Base-by-base conservation (phyloP, 2,113 vertebrate species). In the Stercorarius parasiticus region DNA sequence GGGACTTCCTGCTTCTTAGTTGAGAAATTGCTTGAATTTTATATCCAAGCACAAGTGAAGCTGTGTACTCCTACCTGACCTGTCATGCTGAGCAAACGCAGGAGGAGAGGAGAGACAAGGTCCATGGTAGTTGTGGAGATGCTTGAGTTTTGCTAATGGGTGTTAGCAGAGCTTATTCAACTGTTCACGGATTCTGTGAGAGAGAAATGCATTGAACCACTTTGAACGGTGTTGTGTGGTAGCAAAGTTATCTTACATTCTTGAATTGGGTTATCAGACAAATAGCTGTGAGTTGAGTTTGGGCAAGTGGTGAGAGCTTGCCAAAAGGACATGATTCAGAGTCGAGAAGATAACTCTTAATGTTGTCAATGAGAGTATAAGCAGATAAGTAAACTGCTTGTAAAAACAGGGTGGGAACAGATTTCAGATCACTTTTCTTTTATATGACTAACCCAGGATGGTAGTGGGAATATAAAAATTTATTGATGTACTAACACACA, bases 401-500 rank as follows among this genome's bases (percentile, higher is more conserved):
- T 53, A 80, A 79, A 72, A 80, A 29, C 15, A 53, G 29, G 16
- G 4, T 42, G 49, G 62, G 38, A 80, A 36, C 10, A 58, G 38
- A 43, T 78, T 56, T 50, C 23, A 16, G 11, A 38, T 58, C 4
- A 4, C 27, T 91, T 49, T 21, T 62, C 45, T 86, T 29, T 59
- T 15, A 6, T 50, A 3, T 36, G 49, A 87, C 20, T 64, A 34
- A 59, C 9, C 3, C 7, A 15, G 52, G 16, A 11, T 30, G 52
- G 9, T 71, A 23, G 3, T 81, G 34, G n/a, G 47, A 86, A 36
- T 52, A 1, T 9, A 47, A 49, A 55, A 66, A 9, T 55, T 12
- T 25, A 13, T 16, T 56, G n/a, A 7, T 34, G 43, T 17, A 13
- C 25, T 59, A 58, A 38, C 0, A 0, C 40, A 20, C 0, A 2